phyloP scores from a whole-genome alignment of 1,140 invertebrate genomes.

The Myzus persicae region DNA sequence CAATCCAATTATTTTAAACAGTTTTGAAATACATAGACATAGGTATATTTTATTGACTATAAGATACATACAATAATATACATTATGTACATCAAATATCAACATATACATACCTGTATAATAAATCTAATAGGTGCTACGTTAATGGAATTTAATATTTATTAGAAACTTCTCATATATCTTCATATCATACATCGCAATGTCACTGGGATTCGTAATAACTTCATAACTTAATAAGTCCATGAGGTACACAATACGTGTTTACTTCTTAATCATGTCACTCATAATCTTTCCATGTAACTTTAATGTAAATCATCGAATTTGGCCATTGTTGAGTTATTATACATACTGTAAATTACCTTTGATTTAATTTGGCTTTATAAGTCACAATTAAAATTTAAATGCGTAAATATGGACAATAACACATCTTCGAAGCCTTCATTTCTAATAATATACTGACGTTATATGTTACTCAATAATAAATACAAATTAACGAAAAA shows the following conservation, averaged over 20 bases:
- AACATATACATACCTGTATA: background rate
- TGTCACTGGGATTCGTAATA: background rate
- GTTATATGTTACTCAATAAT: background rate
- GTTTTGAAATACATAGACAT: too few relatives aligned
- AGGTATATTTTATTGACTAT: too few relatives aligned
- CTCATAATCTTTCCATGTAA: background rate
- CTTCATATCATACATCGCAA: too few relatives aligned
- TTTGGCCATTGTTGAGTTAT: background rate
- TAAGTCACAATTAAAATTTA: background rate
- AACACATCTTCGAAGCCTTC: background rate
- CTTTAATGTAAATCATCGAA: background rate
- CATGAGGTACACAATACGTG: fast-evolving
- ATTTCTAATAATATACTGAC: fast-evolving
- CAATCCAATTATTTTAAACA: too few relatives aligned
- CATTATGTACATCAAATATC: too few relatives aligned
- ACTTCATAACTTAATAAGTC: background rate
- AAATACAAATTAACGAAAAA: background rate
- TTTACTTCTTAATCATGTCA: background rate
- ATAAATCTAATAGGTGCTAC: background rate
- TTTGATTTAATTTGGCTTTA: background rate
- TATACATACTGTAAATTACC: background rate
- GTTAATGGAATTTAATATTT: background rate
- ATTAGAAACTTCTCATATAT: background rate
- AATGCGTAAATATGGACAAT: background rate
- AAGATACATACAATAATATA: too few relatives aligned